Percentiles rank a stretch among this genome's conserved stretches.
Conservation (phyloP, 1,140 invertebrate species). For the Gryon sp. region DNA sequence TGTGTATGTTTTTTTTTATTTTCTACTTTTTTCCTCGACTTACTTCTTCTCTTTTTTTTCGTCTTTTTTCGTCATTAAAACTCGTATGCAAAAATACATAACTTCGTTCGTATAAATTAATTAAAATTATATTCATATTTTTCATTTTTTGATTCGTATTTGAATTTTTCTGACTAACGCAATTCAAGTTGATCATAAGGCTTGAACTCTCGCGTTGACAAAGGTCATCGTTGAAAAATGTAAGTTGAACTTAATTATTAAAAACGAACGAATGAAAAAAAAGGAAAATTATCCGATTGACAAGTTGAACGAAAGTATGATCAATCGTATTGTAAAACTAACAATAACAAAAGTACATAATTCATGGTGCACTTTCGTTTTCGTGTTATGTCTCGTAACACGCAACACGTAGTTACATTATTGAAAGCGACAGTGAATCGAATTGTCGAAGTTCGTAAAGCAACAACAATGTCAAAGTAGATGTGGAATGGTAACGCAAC, state of each 20-base stretch:
- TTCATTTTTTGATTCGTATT: too few species aligned
- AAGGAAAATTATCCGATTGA: too few species aligned
- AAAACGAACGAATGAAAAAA: neutral
- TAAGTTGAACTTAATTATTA: too few species aligned
- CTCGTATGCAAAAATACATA: slow-evolving; percentile 28
- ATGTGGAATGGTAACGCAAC: neutral
- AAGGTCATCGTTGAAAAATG: slow-evolving; percentile 6
- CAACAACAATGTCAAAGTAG: slow-evolving; percentile 17
- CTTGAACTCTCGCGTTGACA: too few species aligned
- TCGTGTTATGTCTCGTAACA: slow-evolving; percentile 13
- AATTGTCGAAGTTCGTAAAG: slow-evolving; percentile 10
- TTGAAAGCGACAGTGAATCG: slow-evolving; percentile 39
- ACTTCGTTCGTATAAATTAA: slow-evolving; percentile 27
- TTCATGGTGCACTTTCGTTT: slow-evolving; percentile 23
- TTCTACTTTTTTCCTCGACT: neutral
- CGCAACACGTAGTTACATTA: slow-evolving; percentile 33
- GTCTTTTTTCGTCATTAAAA: slow-evolving; percentile 52
- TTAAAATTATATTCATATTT: too few species aligned
- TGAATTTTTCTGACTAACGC: too few species aligned
- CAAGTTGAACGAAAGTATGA: neutral
- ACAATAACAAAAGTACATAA: slow-evolving; percentile 4
- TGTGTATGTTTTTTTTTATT: slow-evolving; percentile 21
- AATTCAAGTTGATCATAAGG: slow-evolving; percentile 29
- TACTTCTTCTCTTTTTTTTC: slow-evolving; percentile 10
- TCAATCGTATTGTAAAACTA: neutral